Evolutionary conservation across 1,140 invertebrate genomes (phyloP), one percentile per base, ranked within the genome.

Genomic region (Stegodyphus mimosarum): DNA sequence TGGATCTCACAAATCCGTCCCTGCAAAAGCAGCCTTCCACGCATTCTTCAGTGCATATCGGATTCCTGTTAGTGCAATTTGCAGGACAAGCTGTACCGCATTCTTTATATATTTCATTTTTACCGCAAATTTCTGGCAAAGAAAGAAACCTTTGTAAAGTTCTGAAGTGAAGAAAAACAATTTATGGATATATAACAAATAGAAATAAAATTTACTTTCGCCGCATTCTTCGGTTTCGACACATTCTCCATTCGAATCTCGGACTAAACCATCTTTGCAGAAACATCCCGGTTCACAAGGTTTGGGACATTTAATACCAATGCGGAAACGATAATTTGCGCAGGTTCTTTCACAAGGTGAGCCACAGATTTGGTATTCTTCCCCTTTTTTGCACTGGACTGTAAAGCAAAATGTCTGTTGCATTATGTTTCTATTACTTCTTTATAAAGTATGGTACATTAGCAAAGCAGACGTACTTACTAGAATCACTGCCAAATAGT

Each of bases 21-120:
- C 18, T 70, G 18, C 86, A 87, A 48, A 87, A 87, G 73, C 86
- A 87, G 63, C 86, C 86, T 5, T 17, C 5, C 0, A 70, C 78
- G 49, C 86, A 87, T 7, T 67, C n/a, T 7, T 70, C n/a, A n/a
- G 60, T 85, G 13, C 83, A 85, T 74, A 5, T 18, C 10, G 7
- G 48, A 48, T 2, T 48, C 73, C 0, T 9, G 15, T 15, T 77
- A 72, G 7, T 17, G 13, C 83, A 85, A 0, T 74, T 77, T 11
- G n/a, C 33, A 6, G 78, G 78, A 63, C 86, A 87, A 6, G 72
- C 72, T 48, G 51, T 83, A 5, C 86, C 86, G 50, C 86, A 87
- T 15, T 75, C 55, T 5, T 67, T 51, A 15, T 75, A 77, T 6
- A n/a, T 64, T 50, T 87, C 79, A 48, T 77, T 64, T 18, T 48